These are phyloP conservation scores for Hypselothyrea guttata DNA, from an alignment of 2,888 invertebrate genomes.

Conservation along the genomic window DNA sequence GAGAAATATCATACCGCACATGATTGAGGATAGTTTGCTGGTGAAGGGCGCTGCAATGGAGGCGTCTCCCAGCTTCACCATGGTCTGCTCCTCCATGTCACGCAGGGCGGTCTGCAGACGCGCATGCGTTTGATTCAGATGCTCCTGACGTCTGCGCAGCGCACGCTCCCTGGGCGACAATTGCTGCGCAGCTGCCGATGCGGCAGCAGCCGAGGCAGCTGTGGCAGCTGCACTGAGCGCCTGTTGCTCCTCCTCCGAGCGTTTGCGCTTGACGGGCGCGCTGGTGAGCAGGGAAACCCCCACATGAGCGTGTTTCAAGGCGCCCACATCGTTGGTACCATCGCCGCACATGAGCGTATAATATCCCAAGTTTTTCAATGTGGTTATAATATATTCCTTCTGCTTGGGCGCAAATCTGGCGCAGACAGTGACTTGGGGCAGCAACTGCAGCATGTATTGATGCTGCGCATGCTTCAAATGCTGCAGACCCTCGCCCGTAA, in stretches of 20 bases:
- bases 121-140: conserved; percentile 76
- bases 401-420: conserved; percentile 99
- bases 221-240: conserved; percentile 45
- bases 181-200: conserved; percentile 64
- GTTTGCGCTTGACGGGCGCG: conserved; percentile 85
- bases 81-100: conserved; percentile 93
- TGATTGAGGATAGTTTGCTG: conserved; percentile 96
- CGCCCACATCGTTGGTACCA: conserved; percentile 99
- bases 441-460: conserved; percentile 86
- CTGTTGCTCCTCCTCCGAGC: conserved; percentile 58
- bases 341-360: conserved; percentile 99
- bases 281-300: conserved; percentile 95
- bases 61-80: conserved; percentile 98
- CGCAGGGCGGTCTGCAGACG: conserved; percentile 85
- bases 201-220: conserved; percentile 46
- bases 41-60: conserved; percentile 99
- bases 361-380: conserved; percentile 91
- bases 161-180: conserved; percentile 79
- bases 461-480: conserved; percentile 86
- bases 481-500: conserved; percentile 95
- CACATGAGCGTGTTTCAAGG: conserved; percentile 98
- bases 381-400: conserved; percentile 96
- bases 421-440: conserved; percentile 95
- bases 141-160: conserved; percentile 78
- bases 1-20: conserved; percentile 89